Conservation (phyloP, 2,888 invertebrate genomes). For the Meteorus colon region DNA sequence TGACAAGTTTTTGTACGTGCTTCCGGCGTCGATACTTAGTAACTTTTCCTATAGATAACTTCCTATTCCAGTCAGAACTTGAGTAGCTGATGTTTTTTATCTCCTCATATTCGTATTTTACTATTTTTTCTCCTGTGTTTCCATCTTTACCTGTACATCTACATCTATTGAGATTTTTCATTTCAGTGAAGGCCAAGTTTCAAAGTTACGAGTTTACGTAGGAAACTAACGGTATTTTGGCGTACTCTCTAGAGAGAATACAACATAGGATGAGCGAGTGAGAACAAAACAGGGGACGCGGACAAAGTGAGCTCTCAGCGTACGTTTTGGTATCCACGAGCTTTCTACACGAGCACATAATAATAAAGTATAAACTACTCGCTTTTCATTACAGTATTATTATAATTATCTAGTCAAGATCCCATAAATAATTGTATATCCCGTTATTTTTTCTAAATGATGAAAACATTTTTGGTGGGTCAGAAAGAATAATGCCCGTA, state of each 20-base stretch:
- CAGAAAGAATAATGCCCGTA: background rate
- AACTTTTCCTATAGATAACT: background rate
- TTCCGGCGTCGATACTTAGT: slow-evolving; percentile 40
- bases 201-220: slow-evolving; percentile 33
- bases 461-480: background rate
- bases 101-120: background rate
- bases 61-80: background rate
- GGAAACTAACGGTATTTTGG: slow-evolving; percentile 32
- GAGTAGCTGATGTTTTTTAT: background rate
- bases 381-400: slow-evolving; percentile 14
- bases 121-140: background rate
- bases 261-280: background rate
- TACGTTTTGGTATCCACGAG: background rate
- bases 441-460: background rate
- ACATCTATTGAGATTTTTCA: slow-evolving; percentile 32
- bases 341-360: background rate
- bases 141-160: background rate
- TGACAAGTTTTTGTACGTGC: slow-evolving; percentile 27
- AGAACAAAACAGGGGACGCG: background rate
- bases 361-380: background rate
- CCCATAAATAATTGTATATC: background rate
- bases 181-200: slow-evolving; percentile 39
- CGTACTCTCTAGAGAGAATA: slow-evolving; percentile 14
- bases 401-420: background rate
- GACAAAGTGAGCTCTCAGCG: background rate